Base-by-base conservation (phyloP, 2,888 invertebrate species). In the Drosophila rellima region DNA sequence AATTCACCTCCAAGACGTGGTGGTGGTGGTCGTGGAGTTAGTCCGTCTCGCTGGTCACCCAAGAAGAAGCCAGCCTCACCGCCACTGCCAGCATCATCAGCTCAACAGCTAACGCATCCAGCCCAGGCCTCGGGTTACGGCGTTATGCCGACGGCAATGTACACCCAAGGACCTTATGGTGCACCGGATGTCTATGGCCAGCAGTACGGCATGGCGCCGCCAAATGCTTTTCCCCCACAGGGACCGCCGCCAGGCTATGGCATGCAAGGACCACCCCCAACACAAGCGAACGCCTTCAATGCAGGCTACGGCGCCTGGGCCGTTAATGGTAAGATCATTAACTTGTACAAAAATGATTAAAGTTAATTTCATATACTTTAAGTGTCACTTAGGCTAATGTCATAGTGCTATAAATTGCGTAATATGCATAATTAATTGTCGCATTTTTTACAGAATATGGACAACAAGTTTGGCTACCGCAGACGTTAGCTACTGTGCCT, bases 221-320 rank as follows among this genome's bases (percentile, higher is more conserved):
- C 90, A 42, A 68, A 82, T 51, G 68, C 86, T 2, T 91, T 91
- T 65, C 71, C 79, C 1, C 81, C 74, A 0, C 86, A 79, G 7
- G 85, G 72, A n/a, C 84, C 84, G 3, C 82, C 74, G 1, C 73
- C 70, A 5, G 74, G 71, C 15, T 82, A 84, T 51, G 78, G 72
- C n/a, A 88, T 88, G 88, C 90, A 79, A 37, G 88, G 72, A 3
- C 72, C 89, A 1, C 90, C 90, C 18, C 82, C 89, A 11, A 64
- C 84, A 3, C 79, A 88, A 15, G 73, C 81, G 4, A 70, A 78
- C 0, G 48, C 37, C 31, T 92, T 92, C 52, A 83, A 82, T 29
- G 45, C 89, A 0, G 78, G 87, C 1, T 92, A 92, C 74, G 91
- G 89, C 8, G 63, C 90, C 11, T 92, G 92, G 92, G 90, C 87